Conservation (phyloP, 2,888 invertebrate genomes). For the Caenorhabditis becei region DNA sequence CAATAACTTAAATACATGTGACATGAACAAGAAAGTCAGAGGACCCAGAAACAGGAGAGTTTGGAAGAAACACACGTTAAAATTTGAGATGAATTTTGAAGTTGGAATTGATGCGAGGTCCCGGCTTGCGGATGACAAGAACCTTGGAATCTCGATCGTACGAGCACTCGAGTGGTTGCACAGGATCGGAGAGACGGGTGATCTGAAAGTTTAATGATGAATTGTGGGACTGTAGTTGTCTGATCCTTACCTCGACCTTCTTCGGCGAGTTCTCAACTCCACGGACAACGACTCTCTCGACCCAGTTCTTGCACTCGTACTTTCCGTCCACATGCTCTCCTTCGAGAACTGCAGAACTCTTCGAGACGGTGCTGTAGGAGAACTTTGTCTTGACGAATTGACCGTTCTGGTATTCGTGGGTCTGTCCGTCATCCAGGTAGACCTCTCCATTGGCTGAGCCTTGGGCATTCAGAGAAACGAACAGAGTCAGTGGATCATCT, state of each 20-base stretch:
- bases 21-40: constrained; percentile 13
- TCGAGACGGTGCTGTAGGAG: constrained; percentile 58
- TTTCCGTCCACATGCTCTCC: constrained; percentile 64
- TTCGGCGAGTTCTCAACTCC: constrained; percentile 62
- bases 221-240: neutral
- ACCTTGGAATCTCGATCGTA: constrained; percentile 76
- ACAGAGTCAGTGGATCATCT: constrained; percentile 92
- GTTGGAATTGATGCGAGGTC: constrained; percentile 71
- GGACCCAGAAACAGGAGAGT: neutral
- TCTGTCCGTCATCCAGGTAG: constrained; percentile 93
- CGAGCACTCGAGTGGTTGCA: constrained; percentile 73
- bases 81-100: constrained; percentile 65
- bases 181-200: constrained; percentile 67
- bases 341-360: constrained; percentile 38
- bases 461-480: constrained; percentile 87
- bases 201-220: constrained; percentile 57
- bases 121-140: constrained; percentile 79
- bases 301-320: constrained; percentile 69
- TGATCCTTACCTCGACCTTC: constrained; percentile 56
- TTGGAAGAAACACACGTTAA: constrained; percentile 24
- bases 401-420: constrained; percentile 87
- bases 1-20: constrained; percentile 40
- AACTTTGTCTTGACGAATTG: constrained; percentile 63
- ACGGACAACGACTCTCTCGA: constrained; percentile 71
- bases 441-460: constrained; percentile 87